Base-by-base conservation (phyloP, 2,888 invertebrate species). In the Cybosia mesomella region DNA sequence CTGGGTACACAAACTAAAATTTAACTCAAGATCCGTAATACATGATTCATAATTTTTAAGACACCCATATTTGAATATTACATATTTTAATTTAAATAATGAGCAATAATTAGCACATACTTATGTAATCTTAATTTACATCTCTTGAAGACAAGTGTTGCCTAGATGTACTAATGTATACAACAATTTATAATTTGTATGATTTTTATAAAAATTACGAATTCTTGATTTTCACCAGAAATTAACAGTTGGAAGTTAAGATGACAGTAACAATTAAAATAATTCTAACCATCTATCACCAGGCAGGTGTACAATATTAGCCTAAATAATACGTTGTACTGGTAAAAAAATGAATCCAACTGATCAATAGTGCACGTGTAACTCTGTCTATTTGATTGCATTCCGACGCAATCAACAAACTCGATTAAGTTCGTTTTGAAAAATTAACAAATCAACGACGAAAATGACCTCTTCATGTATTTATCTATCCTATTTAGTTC, bases 361-460 rank as follows among this genome's bases (percentile, higher is more conserved):
- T 9, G 49, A 63, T 67, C 49, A 15, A 58, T 58, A 39, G 61
- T 58, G 13, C 64, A 58, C 32, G 15, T 39, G 39, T 68, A 66
- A 54, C n/a, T n/a, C 70, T 80, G 72, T 76, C 69, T 65, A 67
- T 79, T 76, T 69, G 71, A 81, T 79, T 81, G 70, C 69, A 76
- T 72, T 71, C 80, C 71, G 74, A 70, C 57, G 84, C 87, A 89
- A 89, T 89, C 87, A 87, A 79, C 83, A 75, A 85, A 87, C 83
- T 85, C 77, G 75, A 86, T 87, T 87, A 75, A 61, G 59, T 64
- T 68, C 70, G 73, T 72, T 81, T 76, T 80, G 67, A 71, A 76
- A 72, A 66, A 64, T 74, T 65, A 74, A 58, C 71, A 28, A 74
- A 74, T 74, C n/a, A 18, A 49, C n/a, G 9, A 0, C 9, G 49